These are phyloP conservation scores for Pteronotus mesoamericanus DNA, from an alignment of 2,797 vertebrate genomes.

Conservation along the genomic window DNA sequence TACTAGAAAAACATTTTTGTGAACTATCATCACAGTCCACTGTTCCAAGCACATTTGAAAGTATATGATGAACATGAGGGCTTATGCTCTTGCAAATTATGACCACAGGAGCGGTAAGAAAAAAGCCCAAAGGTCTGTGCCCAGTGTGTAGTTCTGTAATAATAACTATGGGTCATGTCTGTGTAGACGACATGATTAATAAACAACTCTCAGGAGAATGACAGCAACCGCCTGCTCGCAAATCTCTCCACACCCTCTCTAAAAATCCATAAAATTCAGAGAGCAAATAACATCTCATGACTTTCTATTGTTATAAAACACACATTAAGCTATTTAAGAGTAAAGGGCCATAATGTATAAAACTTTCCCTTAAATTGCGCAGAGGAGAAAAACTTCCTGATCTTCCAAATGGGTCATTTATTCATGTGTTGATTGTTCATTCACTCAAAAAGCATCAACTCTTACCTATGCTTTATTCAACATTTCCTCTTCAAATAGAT, in stretches of 20 bases:
- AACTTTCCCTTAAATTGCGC: neutral
- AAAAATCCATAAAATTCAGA: neutral
- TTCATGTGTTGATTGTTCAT: neutral
- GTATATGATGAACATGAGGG: neutral
- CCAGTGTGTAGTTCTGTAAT: neutral
- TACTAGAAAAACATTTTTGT: neutral
- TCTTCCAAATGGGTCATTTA: neutral
- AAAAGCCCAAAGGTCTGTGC: neutral
- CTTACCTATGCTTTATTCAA: neutral
- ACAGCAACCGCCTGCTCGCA: neutral
- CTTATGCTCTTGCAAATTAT: neutral
- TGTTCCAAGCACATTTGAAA: neutral
- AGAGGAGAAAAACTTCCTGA: neutral
- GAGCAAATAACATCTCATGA: neutral
- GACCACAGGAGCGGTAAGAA: neutral
- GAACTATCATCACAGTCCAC: neutral
- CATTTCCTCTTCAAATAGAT: neutral
- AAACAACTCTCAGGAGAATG: neutral
- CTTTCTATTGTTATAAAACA: neutral
- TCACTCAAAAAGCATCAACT: neutral
- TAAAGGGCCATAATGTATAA: neutral
- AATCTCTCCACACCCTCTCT: neutral
- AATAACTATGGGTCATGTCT: neutral
- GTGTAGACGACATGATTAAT: neutral
- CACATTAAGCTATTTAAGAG: neutral